These are phyloP conservation scores for Zoroaster sp. DNA, from an alignment of 53 echinoderm and acorn worm genomes.

Conservation along the genomic window DNA sequence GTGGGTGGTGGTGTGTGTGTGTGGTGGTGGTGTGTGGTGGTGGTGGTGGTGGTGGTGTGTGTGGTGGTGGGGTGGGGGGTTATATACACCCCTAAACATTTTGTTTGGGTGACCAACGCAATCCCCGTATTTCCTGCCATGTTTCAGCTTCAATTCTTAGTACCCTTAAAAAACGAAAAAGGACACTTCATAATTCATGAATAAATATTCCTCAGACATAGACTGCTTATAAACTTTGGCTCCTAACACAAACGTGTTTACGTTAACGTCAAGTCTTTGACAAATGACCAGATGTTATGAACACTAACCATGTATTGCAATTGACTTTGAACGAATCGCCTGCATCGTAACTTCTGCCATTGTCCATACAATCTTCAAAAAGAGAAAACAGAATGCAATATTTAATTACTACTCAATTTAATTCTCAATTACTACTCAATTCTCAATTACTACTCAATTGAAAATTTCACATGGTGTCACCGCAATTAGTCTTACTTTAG, in stretches of 20 bases:
- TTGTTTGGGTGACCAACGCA: no score
- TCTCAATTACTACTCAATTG: background rate
- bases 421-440: background rate
- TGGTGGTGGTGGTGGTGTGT: no score
- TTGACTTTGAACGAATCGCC: constrained; percentile 59
- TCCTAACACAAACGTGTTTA: background rate
- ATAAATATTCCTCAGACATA: no score
- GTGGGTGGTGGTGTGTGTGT: no score
- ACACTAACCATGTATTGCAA: constrained; percentile 81
- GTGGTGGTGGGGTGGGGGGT: no score
- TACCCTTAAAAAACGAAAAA: no score
- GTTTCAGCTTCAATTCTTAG: no score
- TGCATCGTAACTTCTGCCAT: constrained; percentile 28
- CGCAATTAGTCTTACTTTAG: background rate
- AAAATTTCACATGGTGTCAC: background rate
- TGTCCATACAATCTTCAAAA: constrained; percentile 49
- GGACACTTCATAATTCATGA: no score
- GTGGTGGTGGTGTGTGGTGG: no score
- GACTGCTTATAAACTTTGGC: no score
- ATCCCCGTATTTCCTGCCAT: no score
- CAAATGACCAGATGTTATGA: background rate
- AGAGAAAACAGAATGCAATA: background rate
- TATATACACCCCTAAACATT: no score
- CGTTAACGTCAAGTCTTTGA: background rate
- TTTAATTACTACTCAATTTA: background rate